Evolutionary conservation across 2,113 vertebrate genomes (phyloP).

Genomic region (Nyctibius bracteatus): DNA sequence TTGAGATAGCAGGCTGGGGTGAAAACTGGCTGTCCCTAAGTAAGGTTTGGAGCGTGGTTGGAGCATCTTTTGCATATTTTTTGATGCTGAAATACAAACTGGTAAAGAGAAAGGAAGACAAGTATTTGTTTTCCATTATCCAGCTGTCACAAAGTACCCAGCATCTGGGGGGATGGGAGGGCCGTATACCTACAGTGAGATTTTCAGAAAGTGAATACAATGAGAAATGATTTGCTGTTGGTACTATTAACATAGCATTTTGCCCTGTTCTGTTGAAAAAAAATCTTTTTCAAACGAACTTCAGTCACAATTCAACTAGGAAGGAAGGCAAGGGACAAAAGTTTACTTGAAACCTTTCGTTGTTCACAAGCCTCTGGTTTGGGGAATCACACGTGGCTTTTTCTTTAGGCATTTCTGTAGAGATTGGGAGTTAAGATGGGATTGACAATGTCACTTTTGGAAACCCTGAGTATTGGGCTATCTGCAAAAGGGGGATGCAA

Average conservation of each 20-base stretch:
- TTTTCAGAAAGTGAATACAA: background rate
- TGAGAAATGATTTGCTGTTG: background rate
- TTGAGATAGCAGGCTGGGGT: background rate
- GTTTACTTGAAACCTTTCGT: background rate
- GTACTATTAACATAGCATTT: background rate
- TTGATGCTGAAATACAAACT: background rate
- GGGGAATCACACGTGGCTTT: background rate
- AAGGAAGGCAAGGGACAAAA: background rate
- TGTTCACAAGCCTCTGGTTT: background rate
- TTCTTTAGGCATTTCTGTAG: background rate
- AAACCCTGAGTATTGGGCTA: background rate
- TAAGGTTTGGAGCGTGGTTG: fast-evolving
- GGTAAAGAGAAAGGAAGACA: background rate
- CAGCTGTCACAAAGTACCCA: background rate
- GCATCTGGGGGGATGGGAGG: background rate
- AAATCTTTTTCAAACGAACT: background rate
- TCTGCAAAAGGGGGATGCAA: background rate
- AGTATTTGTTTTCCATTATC: background rate
- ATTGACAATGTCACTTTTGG: background rate
- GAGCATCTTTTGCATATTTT: background rate
- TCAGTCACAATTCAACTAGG: background rate
- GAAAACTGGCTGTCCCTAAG: background rate
- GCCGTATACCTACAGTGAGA: background rate
- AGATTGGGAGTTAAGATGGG: background rate
- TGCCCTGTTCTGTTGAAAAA: background rate